Base-by-base conservation (phyloP, 2,888 invertebrate genomes). In the Drosophila colorata region DNA sequence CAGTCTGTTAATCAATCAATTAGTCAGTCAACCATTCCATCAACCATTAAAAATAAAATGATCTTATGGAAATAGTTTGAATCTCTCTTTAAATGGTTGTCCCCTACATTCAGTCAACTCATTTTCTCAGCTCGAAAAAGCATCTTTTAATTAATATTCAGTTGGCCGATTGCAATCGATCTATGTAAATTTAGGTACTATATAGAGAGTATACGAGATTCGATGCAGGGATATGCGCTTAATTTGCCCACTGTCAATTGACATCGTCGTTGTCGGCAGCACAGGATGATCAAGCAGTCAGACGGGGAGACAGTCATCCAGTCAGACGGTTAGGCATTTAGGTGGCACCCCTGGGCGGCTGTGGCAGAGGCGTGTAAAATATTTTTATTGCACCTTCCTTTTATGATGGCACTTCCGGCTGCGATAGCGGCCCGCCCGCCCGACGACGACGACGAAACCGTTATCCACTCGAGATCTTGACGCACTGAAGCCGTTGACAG, bases 351-450 rank as follows among this genome's bases (percentile, higher is more conserved):
- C 33, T 33, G 49, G n/a, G 58, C 14, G 66, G 28, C 56, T 35
- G 70, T 52, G 65, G 60, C 44, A 60, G 65, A 65, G 72, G 80
- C 82, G 74, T 87, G 82, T 89, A 84, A 89, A 90, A 89, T 84
- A 90, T 90, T 87, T 90, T 90, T 90, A 90, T 90, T 90, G 90
- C 90, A 90, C 90, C 90, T 90, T 90, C 90, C 90, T 90, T 86
- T 90, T 90, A 87, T 90, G 81, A 80, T 80, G 85, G 88, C 87
- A 90, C 89, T 90, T 90, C 90, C 90, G 90, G 90, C 85, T 81
- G 79, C 76, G 90, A 90, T 90, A 90, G 80, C 82, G 68, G 47
- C 47, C 16, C 77, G 48, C n/a, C 71, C 28, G 28, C 28, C 28
- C 28, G 28, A 9, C 28, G 28, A 28, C 28, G 28, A 7, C 28